Evolutionary conservation across 1,140 invertebrate species (phyloP).

Genomic region (Mya arenaria): DNA sequence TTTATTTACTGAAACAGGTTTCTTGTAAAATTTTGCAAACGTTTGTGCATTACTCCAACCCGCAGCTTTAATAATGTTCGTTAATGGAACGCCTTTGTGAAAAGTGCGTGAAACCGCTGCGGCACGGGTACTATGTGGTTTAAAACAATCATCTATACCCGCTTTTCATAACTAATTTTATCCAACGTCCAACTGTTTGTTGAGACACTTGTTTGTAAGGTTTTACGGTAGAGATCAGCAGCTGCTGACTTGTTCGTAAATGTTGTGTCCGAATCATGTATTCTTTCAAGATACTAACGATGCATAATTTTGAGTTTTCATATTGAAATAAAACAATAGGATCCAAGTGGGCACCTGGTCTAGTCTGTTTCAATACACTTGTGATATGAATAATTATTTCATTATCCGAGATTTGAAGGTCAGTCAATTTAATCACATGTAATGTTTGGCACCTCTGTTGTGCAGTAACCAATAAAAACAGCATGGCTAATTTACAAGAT

Average conservation of each 20-base stretch:
- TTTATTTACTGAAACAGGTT: too few species aligned
- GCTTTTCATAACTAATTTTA: conserved; percentile 13
- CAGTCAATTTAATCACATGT: neutral
- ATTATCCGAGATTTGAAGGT: neutral
- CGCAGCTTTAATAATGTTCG: too few species aligned
- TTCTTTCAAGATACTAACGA: too few species aligned
- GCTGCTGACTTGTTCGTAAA: too few species aligned
- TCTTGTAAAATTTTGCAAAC: too few species aligned
- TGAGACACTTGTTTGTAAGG: too few species aligned
- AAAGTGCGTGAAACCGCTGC: too few species aligned
- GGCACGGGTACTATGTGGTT: conserved; percentile 26
- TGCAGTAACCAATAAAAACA: neutral
- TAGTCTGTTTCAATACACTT: conserved; percentile 9
- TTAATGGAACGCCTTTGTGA: too few species aligned
- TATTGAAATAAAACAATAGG: neutral
- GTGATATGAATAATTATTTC: neutral
- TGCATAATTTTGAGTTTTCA: neutral
- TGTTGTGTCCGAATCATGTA: too few species aligned
- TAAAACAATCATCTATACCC: neutral
- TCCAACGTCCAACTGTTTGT: too few species aligned
- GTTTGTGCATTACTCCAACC: too few species aligned
- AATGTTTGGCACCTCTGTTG: neutral
- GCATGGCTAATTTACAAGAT: neutral
- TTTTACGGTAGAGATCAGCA: too few species aligned
- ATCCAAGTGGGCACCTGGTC: neutral